Base-by-base conservation (phyloP, 2,888 invertebrate genomes). In the Drosophila meridionalis region DNA sequence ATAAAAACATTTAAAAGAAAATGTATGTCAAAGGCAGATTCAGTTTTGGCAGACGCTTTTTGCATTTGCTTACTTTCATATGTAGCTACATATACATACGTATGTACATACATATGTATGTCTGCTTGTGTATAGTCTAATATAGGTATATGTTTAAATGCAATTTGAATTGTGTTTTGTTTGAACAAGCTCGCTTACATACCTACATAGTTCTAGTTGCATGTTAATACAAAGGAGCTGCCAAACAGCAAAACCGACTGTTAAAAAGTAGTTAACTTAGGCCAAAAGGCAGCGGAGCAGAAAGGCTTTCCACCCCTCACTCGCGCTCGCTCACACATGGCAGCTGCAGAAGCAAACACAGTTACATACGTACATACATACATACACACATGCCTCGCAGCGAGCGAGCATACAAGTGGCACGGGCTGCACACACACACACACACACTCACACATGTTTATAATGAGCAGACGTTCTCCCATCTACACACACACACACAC, bases 281-380 rank as follows among this genome's bases (percentile, higher is more conserved):
- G 28, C 55, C 50, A 34, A 53, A 82, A 73, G 65, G 69, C 82
- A 89, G 26, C 83, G 78, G 78, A 89, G 84, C 82, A 87, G 64
- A 86, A 82, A 82, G 78, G 50, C 85, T 82, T 70, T 88, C 78
- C 77, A 80, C 71, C 83, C 83, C 87, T 73, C 80, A 68, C 66
- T 61, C 47, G 6, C 50, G 20, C 48, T 48, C 30, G 48, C 30
- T 7, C 50, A 52, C 50, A 47, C 53, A 61, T 45, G 69, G 63
- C 76, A 83, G 88, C 83, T 73, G 88, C 78, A 72, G 34, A 67
- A 4, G 66, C n/a, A 57, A 4, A 68, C n/a, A 57, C 53, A 45
- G 20, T 20, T 20, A 11, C 50, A 32, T 1, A 12, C 34, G 14
- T 7, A 8, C n/a, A 4, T 7, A 43, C 42, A n/a, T 32, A 58